Base-by-base conservation (phyloP, 2,113 vertebrate genomes). In the Lutjanus erythropterus region DNA sequence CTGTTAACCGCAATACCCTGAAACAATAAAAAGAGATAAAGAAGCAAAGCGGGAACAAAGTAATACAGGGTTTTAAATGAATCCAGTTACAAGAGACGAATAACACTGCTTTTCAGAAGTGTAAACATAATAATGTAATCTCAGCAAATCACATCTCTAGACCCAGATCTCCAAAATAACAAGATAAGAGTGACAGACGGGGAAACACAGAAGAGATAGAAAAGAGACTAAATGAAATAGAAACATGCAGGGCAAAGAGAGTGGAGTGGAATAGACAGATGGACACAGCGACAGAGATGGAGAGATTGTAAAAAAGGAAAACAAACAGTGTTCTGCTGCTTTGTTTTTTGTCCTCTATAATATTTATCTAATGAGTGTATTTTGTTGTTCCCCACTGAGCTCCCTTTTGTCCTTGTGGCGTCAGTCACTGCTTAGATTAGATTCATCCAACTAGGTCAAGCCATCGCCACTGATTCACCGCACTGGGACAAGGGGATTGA, bases 361-460 rank as follows among this genome's bases (percentile, higher is more conserved):
- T 84, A 83, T 84, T 86, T 27, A 35, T 87, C 52, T 87, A 87
- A 86, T 81, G 61, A 85, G 31, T 23, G 47, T 86, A 52, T 83
- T 87, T 79, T 88, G 21, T 71, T 81, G 52, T 86, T 74, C 67
- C 66, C 58, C 19, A 0, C 65, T 65, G 67, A 80, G 73, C 72
- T 70, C 37, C 52, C 23, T 47, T 64, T 83, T 81, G 85, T 91
- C 84, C 84, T 91, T 91, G 90, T 83, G 66, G 70, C 58, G 46
- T 86, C 72, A 87, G 60, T 90, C 81, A 52, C 66, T 64, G 71
- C 75, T 86, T 75, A 77, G 85, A 93, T 93, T 89, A 92, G 80
- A 91, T 84, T 86, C 64, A 85, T 89, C 75, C 84, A 86, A 86
- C 76, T 89, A 84, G 89, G 88, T 94, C 88, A 91, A 9, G 39